Base-by-base conservation (phyloP, 1,140 invertebrate genomes). In the Sycobia sp. region DNA sequence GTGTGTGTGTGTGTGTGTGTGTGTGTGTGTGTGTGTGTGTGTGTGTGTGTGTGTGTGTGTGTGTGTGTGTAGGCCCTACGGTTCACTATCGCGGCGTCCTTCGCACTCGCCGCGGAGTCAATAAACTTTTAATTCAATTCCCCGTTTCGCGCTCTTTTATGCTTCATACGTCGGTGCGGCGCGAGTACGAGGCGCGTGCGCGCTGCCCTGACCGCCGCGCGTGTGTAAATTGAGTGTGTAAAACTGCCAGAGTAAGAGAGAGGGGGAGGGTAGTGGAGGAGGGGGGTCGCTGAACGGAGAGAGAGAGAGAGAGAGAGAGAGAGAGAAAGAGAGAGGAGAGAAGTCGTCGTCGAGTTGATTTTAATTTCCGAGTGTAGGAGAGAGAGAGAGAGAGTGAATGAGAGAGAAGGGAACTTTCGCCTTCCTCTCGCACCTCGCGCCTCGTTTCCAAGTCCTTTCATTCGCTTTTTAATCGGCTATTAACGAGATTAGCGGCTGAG, bases 61-160 rank as follows among this genome's bases (percentile, higher is more conserved):
- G 9, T 34, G 32, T 11, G 49, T 23, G 9, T 7, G 47, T 43
- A 16, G 39, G 20, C 27, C 3, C 23, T 0, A 47, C 18, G 27
- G 13, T 47, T 7, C n/a, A 13, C 46, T 43, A 50, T 60, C 47
- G 27, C 5, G 36, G 34, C 36, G 59, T 29, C 59, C 59, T 61
- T 61, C 59, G 18, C 22, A 27, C 36, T 1, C n/a, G n/a, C n/a
- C n/a, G n/a, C 34, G 22, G 36, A 62, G 61, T 62, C 61, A 62
- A 62, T 62, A 62, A 62, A 62, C 61, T 62, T 49, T 55, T 49
- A 54, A 62, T 62, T 62, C 51, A 56, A 49, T 56, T 25, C n/a
- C 44, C 41, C 43, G 23, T 47, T 62, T 49, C 50, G 29, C 29
- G 29, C 39, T 46, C 49, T 41, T 38, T 32, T 29, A 13, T 49